These are phyloP conservation scores for Apistogramma diplotaenia DNA, from an alignment of 2,113 vertebrate genomes.

Conservation along the genomic window DNA sequence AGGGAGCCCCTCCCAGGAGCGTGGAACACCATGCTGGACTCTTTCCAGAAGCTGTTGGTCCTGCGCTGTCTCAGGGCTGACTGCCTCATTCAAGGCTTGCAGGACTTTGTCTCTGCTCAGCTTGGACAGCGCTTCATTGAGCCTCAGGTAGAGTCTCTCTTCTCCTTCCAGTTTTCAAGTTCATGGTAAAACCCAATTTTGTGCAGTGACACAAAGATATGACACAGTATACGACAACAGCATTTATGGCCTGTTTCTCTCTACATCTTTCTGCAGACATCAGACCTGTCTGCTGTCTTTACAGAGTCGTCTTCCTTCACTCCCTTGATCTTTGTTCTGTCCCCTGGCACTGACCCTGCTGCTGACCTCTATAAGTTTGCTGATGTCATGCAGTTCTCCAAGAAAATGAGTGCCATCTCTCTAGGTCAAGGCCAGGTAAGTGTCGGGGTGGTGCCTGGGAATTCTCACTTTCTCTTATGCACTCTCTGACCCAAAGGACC, in stretches of 20 bases:
- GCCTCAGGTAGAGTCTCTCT: constrained; percentile 78
- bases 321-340: constrained; percentile 87
- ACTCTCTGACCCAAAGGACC: constrained; percentile 1
- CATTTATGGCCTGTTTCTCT: background rate
- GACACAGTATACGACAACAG: background rate
- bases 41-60: constrained; percentile 88
- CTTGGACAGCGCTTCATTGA: constrained; percentile 87
- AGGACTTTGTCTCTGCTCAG: constrained; percentile 85
- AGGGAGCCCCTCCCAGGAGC: constrained; percentile 83
- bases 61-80: constrained; percentile 87
- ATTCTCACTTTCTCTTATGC: background rate
- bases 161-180: background rate
- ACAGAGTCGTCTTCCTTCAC: constrained; percentile 81
- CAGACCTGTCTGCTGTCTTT: constrained; percentile 83
- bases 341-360: constrained; percentile 87
- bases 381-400: constrained; percentile 89
- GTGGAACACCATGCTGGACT: constrained; percentile 79
- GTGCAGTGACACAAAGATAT: background rate
- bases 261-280: constrained; percentile 72
- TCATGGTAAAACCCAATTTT: background rate
- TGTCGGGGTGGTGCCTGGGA: background rate
- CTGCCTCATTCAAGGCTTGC: constrained; percentile 85
- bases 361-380: constrained; percentile 91
- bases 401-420: constrained; percentile 87
- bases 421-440: constrained; percentile 90